Conservation (phyloP, 2,797 vertebrate species). For the Morelia viridis region DNA sequence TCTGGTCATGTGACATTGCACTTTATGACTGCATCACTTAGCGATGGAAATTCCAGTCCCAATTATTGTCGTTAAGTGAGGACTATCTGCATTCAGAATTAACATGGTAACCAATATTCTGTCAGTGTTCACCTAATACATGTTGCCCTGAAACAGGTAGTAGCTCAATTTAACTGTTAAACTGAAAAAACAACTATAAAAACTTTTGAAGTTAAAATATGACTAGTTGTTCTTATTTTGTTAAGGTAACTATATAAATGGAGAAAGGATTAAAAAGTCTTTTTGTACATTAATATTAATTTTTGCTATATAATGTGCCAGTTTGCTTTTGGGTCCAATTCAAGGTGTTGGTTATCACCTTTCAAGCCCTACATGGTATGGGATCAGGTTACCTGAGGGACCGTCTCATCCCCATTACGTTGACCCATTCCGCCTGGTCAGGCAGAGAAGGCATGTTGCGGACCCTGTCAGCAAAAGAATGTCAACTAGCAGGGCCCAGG, state of each 20-base stretch:
- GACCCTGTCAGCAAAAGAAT: too few relatives aligned
- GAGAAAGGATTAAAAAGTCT: not conserved
- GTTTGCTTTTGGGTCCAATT: too few relatives aligned
- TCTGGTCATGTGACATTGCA: not conserved
- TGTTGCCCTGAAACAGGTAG: not conserved
- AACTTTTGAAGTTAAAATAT: conserved; percentile 1
- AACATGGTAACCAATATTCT: not conserved
- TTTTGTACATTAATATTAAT: not conserved
- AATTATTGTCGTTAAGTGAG: too few relatives aligned
- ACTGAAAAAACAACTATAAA: not conserved
- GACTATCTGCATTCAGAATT: not conserved
- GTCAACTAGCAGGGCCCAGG: too few relatives aligned
- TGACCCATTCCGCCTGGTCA: too few relatives aligned
- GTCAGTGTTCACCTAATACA: not conserved
- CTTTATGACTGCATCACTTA: not conserved
- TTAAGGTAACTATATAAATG: not conserved
- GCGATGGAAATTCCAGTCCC: not conserved
- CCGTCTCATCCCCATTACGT: too few relatives aligned
- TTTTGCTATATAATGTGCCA: not conserved
- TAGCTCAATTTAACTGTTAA: not conserved
- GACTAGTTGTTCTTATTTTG: not conserved
- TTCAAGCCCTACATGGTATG: too few relatives aligned
- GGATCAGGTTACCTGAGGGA: too few relatives aligned
- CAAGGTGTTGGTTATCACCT: too few relatives aligned
- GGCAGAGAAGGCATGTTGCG: too few relatives aligned